Evolutionary conservation across 2,113 vertebrate genomes (phyloP), one percentile per base, ranked within the genome.

Genomic region (Leiothrix lutea): DNA sequence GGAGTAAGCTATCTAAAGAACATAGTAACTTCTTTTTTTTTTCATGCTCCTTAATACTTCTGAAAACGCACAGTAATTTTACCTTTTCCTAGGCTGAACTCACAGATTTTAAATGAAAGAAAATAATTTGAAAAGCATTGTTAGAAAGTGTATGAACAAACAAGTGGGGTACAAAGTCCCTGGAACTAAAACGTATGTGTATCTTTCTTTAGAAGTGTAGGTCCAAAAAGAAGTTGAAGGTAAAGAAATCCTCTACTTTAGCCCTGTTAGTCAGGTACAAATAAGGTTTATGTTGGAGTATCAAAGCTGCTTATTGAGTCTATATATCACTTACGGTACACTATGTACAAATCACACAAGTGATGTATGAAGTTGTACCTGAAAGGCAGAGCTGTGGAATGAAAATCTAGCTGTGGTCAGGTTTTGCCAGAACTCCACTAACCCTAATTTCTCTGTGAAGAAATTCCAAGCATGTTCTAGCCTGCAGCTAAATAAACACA

Each of bases 391-490:
- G 21, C 45, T 87, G 21, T 80, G 62, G 92, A 92, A 92, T 65
- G 36, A 54, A 82, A 87, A 92, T 69, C 40, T 65, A 80, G 25
- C 17, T 90, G 35, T 82, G 66, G 57, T 65, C 65, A 80, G 70
- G 66, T 85, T 91, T 94, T 82, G 8, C 31, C 16, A 94, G 58
- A 86, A 48, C 42, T 61, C 33, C 54, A 65, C 62, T 73, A 92
- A 85, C 84, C 66, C 13, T 84, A 90, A 81, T 69, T 95, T 81
- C 42, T 92, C 35, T 89, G 24, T 75, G 78, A 95, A 95, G 42
- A 5, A 54, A 92, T 48, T 84, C 38, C 66, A 53, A 69, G 42
- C 42, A 44, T 85, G 74, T 82, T 75, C 62, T 88, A 74, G 42
- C 79, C 90, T 74, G 54, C 44, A 85, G 80, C 33, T 73, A 85